These are phyloP conservation scores for Ptychobarbus kaznakovi DNA, from an alignment of 2,797 vertebrate genomes.

Conservation along the genomic window DNA sequence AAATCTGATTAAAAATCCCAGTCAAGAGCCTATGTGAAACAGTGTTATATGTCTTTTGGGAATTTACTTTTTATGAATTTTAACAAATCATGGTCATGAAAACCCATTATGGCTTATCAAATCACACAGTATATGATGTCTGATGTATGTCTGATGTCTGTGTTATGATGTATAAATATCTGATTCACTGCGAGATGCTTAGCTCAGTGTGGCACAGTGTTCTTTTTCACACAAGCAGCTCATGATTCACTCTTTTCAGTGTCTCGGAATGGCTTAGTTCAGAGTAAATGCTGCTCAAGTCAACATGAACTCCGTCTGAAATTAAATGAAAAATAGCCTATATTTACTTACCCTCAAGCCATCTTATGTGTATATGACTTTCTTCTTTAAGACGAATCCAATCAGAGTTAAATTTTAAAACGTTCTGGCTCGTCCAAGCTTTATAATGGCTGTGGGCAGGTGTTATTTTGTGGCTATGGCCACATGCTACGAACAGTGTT, in stretches of 20 bases:
- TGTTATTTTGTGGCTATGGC: no score
- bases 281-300: background rate
- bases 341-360: no score
- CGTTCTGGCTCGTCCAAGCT: no score
- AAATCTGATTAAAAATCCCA: background rate
- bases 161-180: background rate
- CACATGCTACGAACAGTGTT: no score
- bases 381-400: no score
- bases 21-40: background rate
- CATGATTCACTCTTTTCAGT: background rate
- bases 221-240: background rate
- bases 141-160: background rate
- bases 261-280: background rate
- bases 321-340: no score
- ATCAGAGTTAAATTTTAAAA: no score
- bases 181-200: background rate
- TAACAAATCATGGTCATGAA: background rate
- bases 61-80: background rate
- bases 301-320: no score
- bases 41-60: background rate
- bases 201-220: background rate
- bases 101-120: background rate
- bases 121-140: background rate
- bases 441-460: no score
- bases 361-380: no score